Conservation (phyloP, 1,140 invertebrate species). For the Drosophila rufa region DNA sequence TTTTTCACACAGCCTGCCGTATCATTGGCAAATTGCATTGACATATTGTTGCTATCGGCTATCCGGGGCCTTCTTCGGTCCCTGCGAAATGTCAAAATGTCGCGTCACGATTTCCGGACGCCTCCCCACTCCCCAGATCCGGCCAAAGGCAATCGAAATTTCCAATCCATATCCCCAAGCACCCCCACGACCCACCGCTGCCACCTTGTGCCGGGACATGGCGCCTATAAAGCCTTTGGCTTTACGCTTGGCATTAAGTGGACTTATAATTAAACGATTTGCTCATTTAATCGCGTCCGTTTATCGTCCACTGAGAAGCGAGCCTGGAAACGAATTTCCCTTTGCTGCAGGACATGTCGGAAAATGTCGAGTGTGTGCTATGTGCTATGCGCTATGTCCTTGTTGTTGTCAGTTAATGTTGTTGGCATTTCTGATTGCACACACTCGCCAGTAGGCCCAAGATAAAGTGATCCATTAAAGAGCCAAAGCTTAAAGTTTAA, state of each 20-base stretch:
- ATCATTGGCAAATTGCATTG: conserved; percentile 76
- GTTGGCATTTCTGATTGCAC: conserved; percentile 3
- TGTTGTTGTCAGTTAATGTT: conserved; percentile 25
- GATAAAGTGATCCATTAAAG: not conserved
- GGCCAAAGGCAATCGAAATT: conserved; percentile 60
- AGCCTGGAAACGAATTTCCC: conserved; percentile 43
- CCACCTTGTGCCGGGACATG: conserved; percentile 19
- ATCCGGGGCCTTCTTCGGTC: conserved; percentile 33
- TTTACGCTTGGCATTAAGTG: conserved; percentile 72
- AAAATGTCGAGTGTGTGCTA: conserved; percentile 30
- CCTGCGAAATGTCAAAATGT: conserved; percentile 70
- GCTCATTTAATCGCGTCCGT: conserved; percentile 74
- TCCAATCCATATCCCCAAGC: conserved; percentile 14
- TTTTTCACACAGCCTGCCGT: conserved; percentile 22
- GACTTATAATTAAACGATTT: conserved; percentile 84
- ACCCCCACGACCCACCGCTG: conserved; percentile 3
- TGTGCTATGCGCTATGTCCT: conserved; percentile 15
- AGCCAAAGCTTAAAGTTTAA: not conserved
- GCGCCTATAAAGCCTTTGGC: conserved; percentile 61
- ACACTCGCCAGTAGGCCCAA: conserved; percentile 9
- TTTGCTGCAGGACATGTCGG: conserved; percentile 40
- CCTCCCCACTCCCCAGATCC: not conserved
- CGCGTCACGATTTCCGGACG: conserved; percentile 50
- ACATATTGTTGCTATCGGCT: conserved; percentile 79
- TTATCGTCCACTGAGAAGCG: conserved; percentile 54